A percentile compares a stretch with the other conserved stretches of the same genome.
phyloP scores from a whole-genome alignment of 2,888 invertebrate genomes.

The Tanypteryx hageni region DNA sequence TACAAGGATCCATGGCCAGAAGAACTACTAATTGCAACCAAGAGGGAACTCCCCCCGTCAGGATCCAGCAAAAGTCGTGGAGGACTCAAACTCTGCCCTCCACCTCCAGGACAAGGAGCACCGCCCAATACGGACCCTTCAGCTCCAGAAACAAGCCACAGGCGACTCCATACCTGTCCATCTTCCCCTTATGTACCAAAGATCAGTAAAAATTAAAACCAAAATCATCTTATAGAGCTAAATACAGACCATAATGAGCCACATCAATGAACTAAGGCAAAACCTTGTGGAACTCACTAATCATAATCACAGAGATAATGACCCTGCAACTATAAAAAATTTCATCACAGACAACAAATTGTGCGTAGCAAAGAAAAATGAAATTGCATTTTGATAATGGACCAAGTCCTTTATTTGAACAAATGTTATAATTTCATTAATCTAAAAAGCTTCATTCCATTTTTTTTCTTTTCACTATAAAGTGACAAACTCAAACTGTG shows the following conservation, averaged over 20 bases:
- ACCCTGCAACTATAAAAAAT: not conserved
- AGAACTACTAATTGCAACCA: conserved; percentile 11
- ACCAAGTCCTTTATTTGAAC: no score
- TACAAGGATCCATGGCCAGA: conserved; percentile 34
- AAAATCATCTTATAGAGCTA: no score
- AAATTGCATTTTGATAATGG: no score
- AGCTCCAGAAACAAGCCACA: conserved; percentile 15
- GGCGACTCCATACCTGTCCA: conserved; percentile 31
- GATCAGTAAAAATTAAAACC: not conserved
- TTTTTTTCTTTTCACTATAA: no score
- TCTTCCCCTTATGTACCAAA: conserved; percentile 27
- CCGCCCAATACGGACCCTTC: conserved; percentile 4
- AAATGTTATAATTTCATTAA: no score
- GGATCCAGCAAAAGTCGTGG: not conserved
- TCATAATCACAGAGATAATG: not conserved
- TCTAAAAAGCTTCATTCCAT: no score
- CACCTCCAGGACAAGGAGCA: conserved; percentile 45
- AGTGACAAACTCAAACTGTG: no score
- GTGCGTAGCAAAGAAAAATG: no score
- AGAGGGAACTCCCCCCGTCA: conserved; percentile 29
- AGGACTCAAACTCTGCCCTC: conserved; percentile 38
- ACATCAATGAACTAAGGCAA: not conserved
- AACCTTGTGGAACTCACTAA: not conserved
- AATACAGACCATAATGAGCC: not conserved
- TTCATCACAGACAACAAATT: no score